phyloP scores from a whole-genome alignment of 2,888 invertebrate species.

The Drepanosiphum platanoidis region DNA sequence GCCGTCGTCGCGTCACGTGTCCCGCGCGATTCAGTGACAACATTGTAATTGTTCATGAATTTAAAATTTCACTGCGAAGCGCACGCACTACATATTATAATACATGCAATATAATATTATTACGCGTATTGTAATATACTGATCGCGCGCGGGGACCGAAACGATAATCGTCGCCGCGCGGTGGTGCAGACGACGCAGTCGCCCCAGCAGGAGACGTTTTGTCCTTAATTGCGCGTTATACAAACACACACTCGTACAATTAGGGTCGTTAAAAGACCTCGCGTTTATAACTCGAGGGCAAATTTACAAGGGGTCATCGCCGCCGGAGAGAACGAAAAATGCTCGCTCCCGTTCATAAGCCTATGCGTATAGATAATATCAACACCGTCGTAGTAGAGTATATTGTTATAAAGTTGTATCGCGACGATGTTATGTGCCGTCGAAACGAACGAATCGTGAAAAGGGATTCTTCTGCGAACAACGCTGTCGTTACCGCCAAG shows the following conservation, averaged over 20 bases:
- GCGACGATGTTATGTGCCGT: too few relatives aligned
- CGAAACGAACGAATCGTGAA: too few relatives aligned
- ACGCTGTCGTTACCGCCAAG: too few relatives aligned
- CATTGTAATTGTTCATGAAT: not conserved
- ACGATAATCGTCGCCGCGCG: not conserved
- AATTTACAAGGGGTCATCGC: not conserved
- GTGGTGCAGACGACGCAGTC: not conserved
- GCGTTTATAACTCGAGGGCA: not conserved
- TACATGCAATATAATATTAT: too few relatives aligned
- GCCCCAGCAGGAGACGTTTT: slow-evolving; percentile 24
- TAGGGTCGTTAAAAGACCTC: slow-evolving; percentile 32
- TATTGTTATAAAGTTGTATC: too few relatives aligned
- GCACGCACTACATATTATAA: too few relatives aligned
- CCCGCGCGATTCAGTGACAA: not conserved
- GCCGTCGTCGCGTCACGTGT: not conserved
- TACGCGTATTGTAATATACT: not conserved
- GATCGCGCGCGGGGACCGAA: not conserved
- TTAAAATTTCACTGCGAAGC: not conserved
- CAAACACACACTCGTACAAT: not conserved
- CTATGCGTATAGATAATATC: not conserved
- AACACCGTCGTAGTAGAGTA: too few relatives aligned
- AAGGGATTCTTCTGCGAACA: too few relatives aligned
- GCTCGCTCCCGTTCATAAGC: not conserved
- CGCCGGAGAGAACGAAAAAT: not conserved
- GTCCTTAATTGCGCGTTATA: slow-evolving; percentile 7